phyloP scores from a whole-genome alignment of 1,140 invertebrate species.

The Brachionus sp. region DNA sequence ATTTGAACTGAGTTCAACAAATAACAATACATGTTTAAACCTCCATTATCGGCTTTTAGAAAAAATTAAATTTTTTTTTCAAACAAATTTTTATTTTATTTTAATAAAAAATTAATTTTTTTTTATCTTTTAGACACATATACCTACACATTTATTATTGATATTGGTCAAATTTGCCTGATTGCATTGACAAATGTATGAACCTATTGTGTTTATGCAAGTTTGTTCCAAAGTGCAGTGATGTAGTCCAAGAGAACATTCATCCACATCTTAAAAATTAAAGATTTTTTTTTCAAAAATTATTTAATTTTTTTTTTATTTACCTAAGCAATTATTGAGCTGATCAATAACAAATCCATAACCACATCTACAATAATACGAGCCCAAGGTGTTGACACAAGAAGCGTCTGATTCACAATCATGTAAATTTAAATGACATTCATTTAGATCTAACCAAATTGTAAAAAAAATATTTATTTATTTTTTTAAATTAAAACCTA shows the following conservation, averaged over 20 bases:
- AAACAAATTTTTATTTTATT: neutral
- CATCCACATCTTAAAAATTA: slow-evolving; percentile 18
- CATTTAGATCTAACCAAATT: slow-evolving; percentile 12
- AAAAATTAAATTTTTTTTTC: neutral
- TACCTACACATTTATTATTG: slow-evolving; percentile 33
- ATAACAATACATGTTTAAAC: slow-evolving; percentile 28
- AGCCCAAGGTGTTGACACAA: slow-evolving; percentile 28
- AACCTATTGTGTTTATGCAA: slow-evolving; percentile 38
- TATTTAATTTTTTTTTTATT: neutral
- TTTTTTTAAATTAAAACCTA: neutral
- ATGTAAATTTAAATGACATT: slow-evolving; percentile 13
- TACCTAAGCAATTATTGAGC: neutral
- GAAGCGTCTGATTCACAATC: neutral
- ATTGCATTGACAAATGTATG: slow-evolving; percentile 8
- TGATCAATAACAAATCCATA: neutral
- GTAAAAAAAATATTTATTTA: neutral
- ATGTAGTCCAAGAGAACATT: slow-evolving; percentile 12
- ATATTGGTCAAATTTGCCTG: neutral
- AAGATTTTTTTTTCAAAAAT: neutral
- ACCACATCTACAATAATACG: slow-evolving; percentile 25
- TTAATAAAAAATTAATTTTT: neutral
- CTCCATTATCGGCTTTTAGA: neutral
- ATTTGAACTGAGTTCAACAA: neutral
- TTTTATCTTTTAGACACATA: neutral
- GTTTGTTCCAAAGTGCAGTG: neutral